Conservation (phyloP, 2,888 invertebrate species). For the Tetragonisca angustula region DNA sequence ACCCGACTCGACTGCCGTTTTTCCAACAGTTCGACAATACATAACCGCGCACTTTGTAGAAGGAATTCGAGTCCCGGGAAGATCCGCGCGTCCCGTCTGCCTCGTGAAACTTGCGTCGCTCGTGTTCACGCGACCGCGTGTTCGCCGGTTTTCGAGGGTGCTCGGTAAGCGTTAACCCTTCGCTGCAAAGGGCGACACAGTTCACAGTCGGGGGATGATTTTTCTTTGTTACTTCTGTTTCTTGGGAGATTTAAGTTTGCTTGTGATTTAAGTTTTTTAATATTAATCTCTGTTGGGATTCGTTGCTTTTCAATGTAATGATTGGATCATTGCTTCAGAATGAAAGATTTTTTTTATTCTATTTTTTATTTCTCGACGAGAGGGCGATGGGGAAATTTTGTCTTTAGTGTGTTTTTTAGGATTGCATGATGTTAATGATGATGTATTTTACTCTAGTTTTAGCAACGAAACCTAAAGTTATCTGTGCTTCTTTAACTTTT, state of each 20-base stretch:
- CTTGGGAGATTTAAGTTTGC: neutral
- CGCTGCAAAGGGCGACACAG: slow-evolving; percentile 28
- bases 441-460: too few relatives aligned
- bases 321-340: too few relatives aligned
- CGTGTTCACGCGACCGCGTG: slow-evolving; percentile 15
- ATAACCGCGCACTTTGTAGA: neutral
- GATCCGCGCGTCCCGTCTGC: slow-evolving; percentile 34
- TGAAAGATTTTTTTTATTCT: too few relatives aligned
- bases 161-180: slow-evolving; percentile 50
- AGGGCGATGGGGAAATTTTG: too few relatives aligned
- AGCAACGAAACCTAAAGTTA: neutral
- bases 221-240: neutral
- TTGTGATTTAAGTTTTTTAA: neutral
- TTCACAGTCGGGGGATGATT: neutral
- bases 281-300: neutral
- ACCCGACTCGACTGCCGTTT: too few relatives aligned
- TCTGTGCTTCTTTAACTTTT: neutral
- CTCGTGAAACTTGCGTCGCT: slow-evolving; percentile 19
- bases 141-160: slow-evolving; percentile 32
- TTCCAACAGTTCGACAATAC: neutral
- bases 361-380: too few relatives aligned
- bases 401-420: too few relatives aligned
- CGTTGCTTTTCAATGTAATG: too few relatives aligned
- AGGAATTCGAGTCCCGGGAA: slow-evolving; percentile 11
- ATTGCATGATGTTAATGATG: too few relatives aligned